Evolutionary conservation across 1,140 invertebrate genomes (phyloP), one percentile per base, ranked within the genome.

Genomic region (Cyclargus thomasi): DNA sequence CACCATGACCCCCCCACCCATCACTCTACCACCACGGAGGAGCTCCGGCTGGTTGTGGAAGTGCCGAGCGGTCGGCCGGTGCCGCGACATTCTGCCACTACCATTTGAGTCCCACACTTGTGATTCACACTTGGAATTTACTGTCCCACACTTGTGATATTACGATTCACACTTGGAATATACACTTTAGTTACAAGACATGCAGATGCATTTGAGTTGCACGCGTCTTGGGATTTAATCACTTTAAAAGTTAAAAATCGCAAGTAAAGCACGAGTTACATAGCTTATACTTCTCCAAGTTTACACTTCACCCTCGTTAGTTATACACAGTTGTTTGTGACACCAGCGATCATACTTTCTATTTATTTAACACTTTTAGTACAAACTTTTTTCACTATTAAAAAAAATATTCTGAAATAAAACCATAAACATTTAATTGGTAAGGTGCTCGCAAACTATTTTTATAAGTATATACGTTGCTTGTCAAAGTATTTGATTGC

Each of bases 31-130:
- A 16, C 80, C 79, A 22, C 81, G 70, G 72, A 75, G 81, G 67
- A 89, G 76, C 70, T 85, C 83, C 8, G 86, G 83, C 76, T 86
- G 84, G 74, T 86, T 86, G 76, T 88, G 86, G 75, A 86, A 88
- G 63, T 86, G 85, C 63, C 85, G 67, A 55, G 81, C 78, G 17
- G 85, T 86, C 68, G 85, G 83, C 73, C 77, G 67, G 47, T 72
- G 78, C 63, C 82, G 78, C 53, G 75, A 78, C 83, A 86, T 88
- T 47, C 64, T 63, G 62, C 67, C 64, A 74, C 65, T 72, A 65
- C 36, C 77, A 81, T 81, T 73, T 70, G 73, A 57, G 64, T 67
- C 65, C 65, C 47, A 67, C 71, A 63, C 70, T 65, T 67, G 65
- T 14, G 62, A 63, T 65, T 36, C 53, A 39, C 11, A 53, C 53